These are phyloP conservation scores for Cliona cf. orientalis DNA, from an alignment of 37 sponge, comb jelly and placozoan species.

Conservation along the genomic window DNA sequence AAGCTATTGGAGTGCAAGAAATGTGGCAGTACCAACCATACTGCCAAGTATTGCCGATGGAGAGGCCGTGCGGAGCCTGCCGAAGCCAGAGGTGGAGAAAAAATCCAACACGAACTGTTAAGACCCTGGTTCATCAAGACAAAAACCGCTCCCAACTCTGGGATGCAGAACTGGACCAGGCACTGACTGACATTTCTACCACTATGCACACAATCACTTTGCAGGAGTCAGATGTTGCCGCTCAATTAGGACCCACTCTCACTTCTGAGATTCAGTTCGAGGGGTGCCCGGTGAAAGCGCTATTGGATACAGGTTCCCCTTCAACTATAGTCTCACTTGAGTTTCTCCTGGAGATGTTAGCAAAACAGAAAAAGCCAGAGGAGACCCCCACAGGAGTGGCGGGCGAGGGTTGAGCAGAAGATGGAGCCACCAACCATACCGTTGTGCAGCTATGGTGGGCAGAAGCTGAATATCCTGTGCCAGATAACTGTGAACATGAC, in stretches of 20 bases:
- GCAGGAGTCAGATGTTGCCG: neutral
- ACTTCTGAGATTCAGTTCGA: slow-evolving; percentile 22
- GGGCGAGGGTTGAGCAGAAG: neutral
- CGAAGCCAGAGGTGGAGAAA: no score
- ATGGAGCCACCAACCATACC: slow-evolving; percentile 10
- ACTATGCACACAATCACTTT: neutral
- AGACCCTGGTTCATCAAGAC: no score
- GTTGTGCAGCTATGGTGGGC: slow-evolving; percentile 54
- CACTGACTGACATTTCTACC: neutral
- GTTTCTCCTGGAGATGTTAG: slow-evolving; percentile 8
- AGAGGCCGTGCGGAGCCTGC: no score
- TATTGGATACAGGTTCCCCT: slow-evolving; percentile 69
- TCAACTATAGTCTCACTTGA: slow-evolving; percentile 43
- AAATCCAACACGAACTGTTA: no score
- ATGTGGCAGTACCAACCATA: no score
- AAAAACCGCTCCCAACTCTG: no score
- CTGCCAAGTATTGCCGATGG: no score
- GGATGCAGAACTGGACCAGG: slow-evolving; percentile 2
- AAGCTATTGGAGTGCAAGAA: no score
- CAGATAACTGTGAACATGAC: slow-evolving; percentile 14
- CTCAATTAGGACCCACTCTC: slow-evolving; percentile 25
- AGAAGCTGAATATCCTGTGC: slow-evolving; percentile 13
- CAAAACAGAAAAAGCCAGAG: neutral
- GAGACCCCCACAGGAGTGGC: slow-evolving; percentile 18
- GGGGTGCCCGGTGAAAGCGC: slow-evolving; percentile 30